Conservation (phyloP, 2,113 vertebrate genomes). For the Empidonax alnorum region DNA sequence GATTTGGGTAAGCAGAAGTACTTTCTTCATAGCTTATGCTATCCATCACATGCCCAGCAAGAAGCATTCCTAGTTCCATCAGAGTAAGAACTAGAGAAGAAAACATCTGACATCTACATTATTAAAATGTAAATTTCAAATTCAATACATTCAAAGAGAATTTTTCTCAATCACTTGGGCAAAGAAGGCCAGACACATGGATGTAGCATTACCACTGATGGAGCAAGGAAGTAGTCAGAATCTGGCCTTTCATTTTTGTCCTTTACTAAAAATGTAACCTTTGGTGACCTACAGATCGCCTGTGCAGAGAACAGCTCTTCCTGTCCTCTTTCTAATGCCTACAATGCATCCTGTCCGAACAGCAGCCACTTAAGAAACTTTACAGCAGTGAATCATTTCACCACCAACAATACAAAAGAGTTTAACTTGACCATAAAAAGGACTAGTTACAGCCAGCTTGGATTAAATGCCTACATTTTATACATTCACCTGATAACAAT, state of each 20-base stretch:
- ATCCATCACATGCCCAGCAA: background rate
- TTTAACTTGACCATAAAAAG: slow-evolving; percentile 50
- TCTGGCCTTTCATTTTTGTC: slow-evolving; percentile 48
- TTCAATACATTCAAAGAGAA: background rate
- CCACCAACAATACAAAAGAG: slow-evolving; percentile 54
- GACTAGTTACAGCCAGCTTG: background rate
- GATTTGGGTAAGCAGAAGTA: background rate
- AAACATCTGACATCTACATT: background rate
- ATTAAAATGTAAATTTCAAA: background rate
- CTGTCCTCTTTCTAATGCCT: slow-evolving; percentile 74
- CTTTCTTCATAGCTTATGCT: background rate
- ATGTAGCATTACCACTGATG: background rate
- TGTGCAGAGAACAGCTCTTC: slow-evolving; percentile 72
- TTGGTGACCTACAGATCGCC: slow-evolving; percentile 72
- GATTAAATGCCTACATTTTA: background rate
- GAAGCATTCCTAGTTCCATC: background rate
- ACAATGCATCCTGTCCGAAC: slow-evolving; percentile 76
- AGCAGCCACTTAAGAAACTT: slow-evolving; percentile 77
- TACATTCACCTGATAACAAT: background rate
- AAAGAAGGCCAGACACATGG: background rate
- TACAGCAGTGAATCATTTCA: slow-evolving; percentile 76
- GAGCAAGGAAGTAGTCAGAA: slow-evolving; percentile 19
- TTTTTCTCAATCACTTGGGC: background rate
- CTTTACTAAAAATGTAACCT: slow-evolving; percentile 73
- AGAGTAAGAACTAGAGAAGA: background rate